Base-by-base conservation (phyloP, 1,140 invertebrate species). In the Eumaeus atala region DNA sequence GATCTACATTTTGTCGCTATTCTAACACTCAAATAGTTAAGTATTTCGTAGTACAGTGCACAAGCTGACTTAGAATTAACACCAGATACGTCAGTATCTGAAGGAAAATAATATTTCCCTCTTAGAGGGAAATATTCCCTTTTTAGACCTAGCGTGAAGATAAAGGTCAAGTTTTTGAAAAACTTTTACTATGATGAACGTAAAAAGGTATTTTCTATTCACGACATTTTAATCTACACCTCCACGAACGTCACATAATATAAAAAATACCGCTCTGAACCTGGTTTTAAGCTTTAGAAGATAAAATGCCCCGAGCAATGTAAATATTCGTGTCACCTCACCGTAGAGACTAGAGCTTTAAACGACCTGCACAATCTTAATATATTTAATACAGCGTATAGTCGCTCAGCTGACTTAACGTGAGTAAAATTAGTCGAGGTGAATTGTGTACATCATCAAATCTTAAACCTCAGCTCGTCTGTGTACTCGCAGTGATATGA, bases 341-440 rank as follows among this genome's bases (percentile, higher is more conserved):
- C n/a, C 40, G 35, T 3, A 44, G 40, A 14, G 40, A 3, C 2
- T 6, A 2, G 2, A 2, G 21, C 21, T 28, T 6, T 16, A 16
- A 44, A 44, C 40, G 40, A n/a, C n/a, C n/a, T n/a, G 40, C 40
- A 44, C 21, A 28, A 16, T 14, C 40, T 44, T 44, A 44, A 44
- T 44, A 17, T 16, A 44, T 44, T 44, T 44, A 44, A 44, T 44
- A 14, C 40, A 16, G 40, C 16, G 40, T 12, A 44, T 9, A 16
- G 9, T 44, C 14, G 40, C 40, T 44, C 16, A 44, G 16, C 40
- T 44, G 40, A 44, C 16, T 44, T 44, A 44, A 44, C 40, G 9
- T 16, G 40, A 28, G 21, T 6, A 28, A 3, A 28, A 28, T 28
- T 28, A 28, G 21, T 6, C 6, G 21, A 28, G 21, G 21, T 28